Base-by-base conservation (phyloP, 1,140 invertebrate species). In the Drosophila ambigua region DNA sequence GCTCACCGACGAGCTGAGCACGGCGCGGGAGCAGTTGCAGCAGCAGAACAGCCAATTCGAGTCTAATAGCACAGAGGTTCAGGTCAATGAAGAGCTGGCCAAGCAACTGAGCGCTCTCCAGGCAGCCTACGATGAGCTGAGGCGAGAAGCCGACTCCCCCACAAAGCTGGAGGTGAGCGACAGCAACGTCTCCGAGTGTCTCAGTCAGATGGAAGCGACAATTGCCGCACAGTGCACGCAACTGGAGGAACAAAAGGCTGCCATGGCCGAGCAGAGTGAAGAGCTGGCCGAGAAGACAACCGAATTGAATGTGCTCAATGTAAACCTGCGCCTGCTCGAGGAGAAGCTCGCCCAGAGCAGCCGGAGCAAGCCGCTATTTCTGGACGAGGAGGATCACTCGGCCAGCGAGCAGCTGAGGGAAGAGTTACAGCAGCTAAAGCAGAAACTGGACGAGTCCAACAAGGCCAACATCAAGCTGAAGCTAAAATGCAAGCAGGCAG, bases 391-490 rank as follows among this genome's bases (percentile, higher is more conserved):
- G 24, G 52, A 81, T 2, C 26, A 85, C 48, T 79, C 3, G 92
- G 95, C 95, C 80, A 95, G 94, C 89, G 95, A 95, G 93, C 94
- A 97, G 91, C 94, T 94, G 58, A 97, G 97, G 67, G 76, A 93
- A 28, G 93, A 94, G 82, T 93, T 95, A 57, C 80, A 82, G 20
- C 93, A 94, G 79, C 91, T 96, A 2, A 95, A 94, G 63, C 94
- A 94, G 75, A 94, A 95, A 88, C 91, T 97, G 57, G 95, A 96
- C 58, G 94, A 95, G 61, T 93, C 94, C 5, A 97, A 97, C 90
- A 96, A 96, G 90, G 95, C 95, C 85, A 96, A 96, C 94, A 95
- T 97, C 41, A 97, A 97, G 93, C 93, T 97, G 24, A 97, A 97
- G 91, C 94, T 94, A 35, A 97, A 97, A 93, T 91, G 97, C 15